Percentiles rank a stretch among this genome's conserved stretches.
These are phyloP conservation scores for Notothenia coriiceps DNA, from an alignment of 2,113 vertebrate genomes.

Conservation along the genomic window DNA sequence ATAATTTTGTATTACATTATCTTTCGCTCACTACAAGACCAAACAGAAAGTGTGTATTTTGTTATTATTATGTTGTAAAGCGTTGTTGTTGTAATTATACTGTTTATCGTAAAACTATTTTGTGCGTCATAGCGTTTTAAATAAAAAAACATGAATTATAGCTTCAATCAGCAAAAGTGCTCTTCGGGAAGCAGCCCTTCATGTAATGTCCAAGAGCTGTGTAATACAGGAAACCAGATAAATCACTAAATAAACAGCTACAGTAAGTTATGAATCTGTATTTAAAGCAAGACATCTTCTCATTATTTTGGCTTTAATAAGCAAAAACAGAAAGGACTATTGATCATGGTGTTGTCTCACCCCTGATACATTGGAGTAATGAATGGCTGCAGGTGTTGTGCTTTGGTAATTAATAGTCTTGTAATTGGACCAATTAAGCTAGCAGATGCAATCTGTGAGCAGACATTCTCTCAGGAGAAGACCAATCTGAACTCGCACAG, in stretches of 20 bases:
- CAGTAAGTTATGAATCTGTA: neutral
- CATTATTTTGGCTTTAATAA: constrained; percentile 59
- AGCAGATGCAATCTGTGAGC: constrained; percentile 67
- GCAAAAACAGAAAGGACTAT: constrained; percentile 49
- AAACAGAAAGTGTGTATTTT: neutral
- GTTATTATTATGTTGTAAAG: too few relatives aligned
- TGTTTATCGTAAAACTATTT: constrained; percentile 22
- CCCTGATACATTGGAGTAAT: constrained; percentile 68
- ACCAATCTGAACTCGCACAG: constrained; percentile 58
- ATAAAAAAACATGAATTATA: constrained; percentile 27
- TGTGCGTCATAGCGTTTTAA: constrained; percentile 12
- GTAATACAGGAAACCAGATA: neutral
- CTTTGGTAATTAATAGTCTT: constrained; percentile 79
- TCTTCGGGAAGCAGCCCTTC: neutral
- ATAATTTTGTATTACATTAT: neutral
- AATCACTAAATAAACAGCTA: neutral
- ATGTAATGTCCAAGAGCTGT: neutral
- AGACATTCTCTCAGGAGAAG: constrained; percentile 66
- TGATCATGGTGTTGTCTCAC: constrained; percentile 58
- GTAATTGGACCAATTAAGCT: constrained; percentile 82
- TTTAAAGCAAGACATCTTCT: constrained; percentile 10
- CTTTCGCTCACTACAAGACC: neutral
- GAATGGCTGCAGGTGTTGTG: constrained; percentile 80
- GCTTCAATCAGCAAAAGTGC: neutral
- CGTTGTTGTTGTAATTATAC: too few relatives aligned